phyloP scores from a whole-genome alignment of 2,888 invertebrate species.

The Xestobium rufovillosum region DNA sequence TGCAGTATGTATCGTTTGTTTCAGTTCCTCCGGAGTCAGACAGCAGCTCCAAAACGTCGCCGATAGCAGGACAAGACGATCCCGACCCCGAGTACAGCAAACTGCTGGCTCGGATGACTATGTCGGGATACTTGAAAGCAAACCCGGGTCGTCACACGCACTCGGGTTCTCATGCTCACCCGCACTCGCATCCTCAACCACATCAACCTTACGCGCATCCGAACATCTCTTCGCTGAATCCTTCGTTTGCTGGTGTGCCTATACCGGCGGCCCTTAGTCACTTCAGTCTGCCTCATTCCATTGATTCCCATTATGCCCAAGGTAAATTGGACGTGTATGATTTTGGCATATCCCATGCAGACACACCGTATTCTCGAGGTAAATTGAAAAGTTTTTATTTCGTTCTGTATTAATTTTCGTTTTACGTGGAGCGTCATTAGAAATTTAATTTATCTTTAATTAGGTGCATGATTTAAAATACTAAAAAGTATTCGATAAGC shows the following conservation, averaged over 20 bases:
- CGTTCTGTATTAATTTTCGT: too few species aligned
- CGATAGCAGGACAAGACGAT: slow-evolving; percentile 26
- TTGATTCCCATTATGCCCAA: slow-evolving; percentile 39
- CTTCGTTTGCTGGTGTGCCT: slow-evolving; percentile 30
- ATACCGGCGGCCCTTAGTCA: slow-evolving; percentile 35
- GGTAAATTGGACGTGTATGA: too few species aligned
- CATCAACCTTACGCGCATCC: slow-evolving; percentile 35
- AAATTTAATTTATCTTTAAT: too few species aligned
- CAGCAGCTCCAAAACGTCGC: slow-evolving; percentile 31
- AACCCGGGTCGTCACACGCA: slow-evolving; percentile 33
- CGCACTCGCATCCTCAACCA: slow-evolving; percentile 25
- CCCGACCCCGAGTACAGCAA: slow-evolving; percentile 6
- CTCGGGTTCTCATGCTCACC: too few species aligned
- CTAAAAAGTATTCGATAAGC: too few species aligned
- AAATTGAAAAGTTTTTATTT: too few species aligned
- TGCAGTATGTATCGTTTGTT: too few species aligned
- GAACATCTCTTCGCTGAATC: slow-evolving; percentile 28
- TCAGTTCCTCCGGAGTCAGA: too few species aligned
- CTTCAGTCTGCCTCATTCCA: slow-evolving; percentile 35
- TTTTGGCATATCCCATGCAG: too few species aligned
- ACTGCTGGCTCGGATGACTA: slow-evolving; percentile 31
- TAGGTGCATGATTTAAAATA: too few species aligned
- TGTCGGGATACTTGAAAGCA: slow-evolving; percentile 38
- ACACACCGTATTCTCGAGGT: too few species aligned
- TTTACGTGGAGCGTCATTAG: too few species aligned